Percentiles rank a stretch among this genome's conserved stretches.
phyloP scores from a whole-genome alignment of 2,888 invertebrate species.

The Galeruca laticollis region DNA sequence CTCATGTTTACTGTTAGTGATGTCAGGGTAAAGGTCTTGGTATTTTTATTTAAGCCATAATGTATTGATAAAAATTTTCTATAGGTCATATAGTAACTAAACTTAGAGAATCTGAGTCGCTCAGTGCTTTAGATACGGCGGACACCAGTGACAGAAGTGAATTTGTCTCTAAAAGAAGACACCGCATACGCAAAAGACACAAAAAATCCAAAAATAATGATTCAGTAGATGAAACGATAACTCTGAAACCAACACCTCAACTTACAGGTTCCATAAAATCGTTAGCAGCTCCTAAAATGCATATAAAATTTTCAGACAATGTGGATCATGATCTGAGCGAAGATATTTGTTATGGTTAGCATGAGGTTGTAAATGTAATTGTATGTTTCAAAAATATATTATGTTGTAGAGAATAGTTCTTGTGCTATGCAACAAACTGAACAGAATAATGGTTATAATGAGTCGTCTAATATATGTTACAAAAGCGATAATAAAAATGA shows the following conservation, averaged over 20 bases:
- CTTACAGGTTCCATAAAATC: conserved; percentile 16
- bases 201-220: conserved; percentile 23
- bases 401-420: too few species aligned
- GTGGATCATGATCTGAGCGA: not conserved
- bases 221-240: not conserved
- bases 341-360: too few species aligned
- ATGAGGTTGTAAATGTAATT: too few species aligned
- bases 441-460: not conserved
- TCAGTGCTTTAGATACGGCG: conserved; percentile 5
- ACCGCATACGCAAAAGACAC: conserved; percentile 28
- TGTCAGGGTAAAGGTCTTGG: too few species aligned
- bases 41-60: too few species aligned
- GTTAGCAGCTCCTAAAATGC: conserved; percentile 30
- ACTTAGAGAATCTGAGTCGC: conserved; percentile 22
- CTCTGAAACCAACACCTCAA: not conserved
- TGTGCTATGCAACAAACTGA: not conserved
- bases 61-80: too few species aligned
- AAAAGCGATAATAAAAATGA: conserved; percentile 9
- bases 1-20: too few species aligned
- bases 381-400: too few species aligned
- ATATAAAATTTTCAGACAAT: conserved; percentile 36
- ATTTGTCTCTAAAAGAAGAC: conserved; percentile 33
- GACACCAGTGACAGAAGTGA: conserved; percentile 21
- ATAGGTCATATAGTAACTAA: conserved; percentile 32
- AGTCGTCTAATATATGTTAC: not conserved